Percentiles rank a stretch among this genome's conserved stretches.
phyloP scores from a whole-genome alignment of 1,140 invertebrate genomes.

The Globodera rostochiensis region DNA sequence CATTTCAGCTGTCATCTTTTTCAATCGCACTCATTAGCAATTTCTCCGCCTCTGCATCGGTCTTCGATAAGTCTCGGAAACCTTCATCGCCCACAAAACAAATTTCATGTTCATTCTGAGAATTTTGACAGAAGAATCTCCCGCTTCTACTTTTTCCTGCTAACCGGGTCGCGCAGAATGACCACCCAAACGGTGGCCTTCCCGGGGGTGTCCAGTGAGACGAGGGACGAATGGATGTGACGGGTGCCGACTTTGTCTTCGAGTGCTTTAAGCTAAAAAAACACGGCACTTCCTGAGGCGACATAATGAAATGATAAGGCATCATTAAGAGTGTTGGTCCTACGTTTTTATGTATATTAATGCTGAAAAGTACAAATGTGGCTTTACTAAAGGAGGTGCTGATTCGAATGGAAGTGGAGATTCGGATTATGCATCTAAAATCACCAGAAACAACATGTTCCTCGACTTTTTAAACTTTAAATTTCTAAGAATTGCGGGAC shows the following conservation, averaged over 20 bases:
- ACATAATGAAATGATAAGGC: too few species aligned
- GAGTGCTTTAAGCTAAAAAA: conserved; percentile 73
- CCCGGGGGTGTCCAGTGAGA: conserved; percentile 88
- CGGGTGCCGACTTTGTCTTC: conserved; percentile 77
- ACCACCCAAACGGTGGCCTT: conserved; percentile 93
- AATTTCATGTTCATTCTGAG: conserved; percentile 89
- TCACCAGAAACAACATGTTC: too few species aligned
- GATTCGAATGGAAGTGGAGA: conserved; percentile 66
- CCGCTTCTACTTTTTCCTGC: conserved; percentile 29
- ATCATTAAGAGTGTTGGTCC: too few species aligned
- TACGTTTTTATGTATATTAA: too few species aligned
- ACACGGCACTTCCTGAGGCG: too few species aligned
- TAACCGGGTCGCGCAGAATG: conserved; percentile 87
- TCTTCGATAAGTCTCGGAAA: conserved; percentile 82
- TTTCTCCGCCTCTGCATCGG: conserved; percentile 80
- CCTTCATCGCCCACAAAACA: conserved; percentile 97
- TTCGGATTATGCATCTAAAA: neutral
- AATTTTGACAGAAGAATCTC: neutral
- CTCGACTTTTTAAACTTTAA: too few species aligned
- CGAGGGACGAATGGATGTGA: conserved; percentile 80
- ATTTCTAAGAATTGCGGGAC: too few species aligned
- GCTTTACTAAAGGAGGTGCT: too few species aligned
- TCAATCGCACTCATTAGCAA: conserved; percentile 80
- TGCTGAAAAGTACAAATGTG: too few species aligned
- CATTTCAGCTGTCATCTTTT: conserved; percentile 34